Conservation (phyloP, 2,888 invertebrate genomes). For the Nymphalis urticae region DNA sequence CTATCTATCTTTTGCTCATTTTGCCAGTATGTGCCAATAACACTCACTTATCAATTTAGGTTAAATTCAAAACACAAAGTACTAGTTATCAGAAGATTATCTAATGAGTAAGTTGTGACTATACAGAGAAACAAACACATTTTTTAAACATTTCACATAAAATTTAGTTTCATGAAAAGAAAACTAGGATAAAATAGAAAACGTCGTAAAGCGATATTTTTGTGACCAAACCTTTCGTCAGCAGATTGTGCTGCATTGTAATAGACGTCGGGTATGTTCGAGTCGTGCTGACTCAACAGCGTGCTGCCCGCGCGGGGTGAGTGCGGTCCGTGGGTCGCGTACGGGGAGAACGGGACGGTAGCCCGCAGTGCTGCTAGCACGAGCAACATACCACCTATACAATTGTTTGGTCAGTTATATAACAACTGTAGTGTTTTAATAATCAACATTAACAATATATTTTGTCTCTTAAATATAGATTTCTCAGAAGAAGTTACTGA, state of each 20-base stretch:
- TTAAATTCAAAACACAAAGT: no score
- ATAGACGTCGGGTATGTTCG: slow-evolving; percentile 72
- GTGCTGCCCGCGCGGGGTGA: slow-evolving; percentile 75
- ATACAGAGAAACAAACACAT: no score
- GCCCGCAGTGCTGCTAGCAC: slow-evolving; percentile 70
- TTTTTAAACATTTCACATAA: no score
- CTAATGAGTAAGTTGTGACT: no score
- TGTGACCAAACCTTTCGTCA: slow-evolving; percentile 59
- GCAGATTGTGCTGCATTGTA: slow-evolving; percentile 67
- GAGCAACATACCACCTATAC: slow-evolving; percentile 68
- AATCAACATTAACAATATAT: no score
- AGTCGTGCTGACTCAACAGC: slow-evolving; percentile 72
- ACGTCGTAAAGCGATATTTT: not conserved
- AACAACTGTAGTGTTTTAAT: not conserved
- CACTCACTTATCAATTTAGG: no score
- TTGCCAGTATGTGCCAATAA: no score
- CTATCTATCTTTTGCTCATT: no score
- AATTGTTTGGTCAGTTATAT: slow-evolving; percentile 2
- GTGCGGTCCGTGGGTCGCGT: slow-evolving; percentile 73
- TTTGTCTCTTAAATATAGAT: no score
- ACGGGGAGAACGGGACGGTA: slow-evolving; percentile 74
- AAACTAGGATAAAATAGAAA: slow-evolving; percentile 11
- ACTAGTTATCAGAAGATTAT: no score
- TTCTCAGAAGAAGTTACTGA: no score
- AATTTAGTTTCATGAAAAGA: not conserved